phyloP scores from a whole-genome alignment of 2,888 invertebrate genomes.

The Polietes domitor region DNA sequence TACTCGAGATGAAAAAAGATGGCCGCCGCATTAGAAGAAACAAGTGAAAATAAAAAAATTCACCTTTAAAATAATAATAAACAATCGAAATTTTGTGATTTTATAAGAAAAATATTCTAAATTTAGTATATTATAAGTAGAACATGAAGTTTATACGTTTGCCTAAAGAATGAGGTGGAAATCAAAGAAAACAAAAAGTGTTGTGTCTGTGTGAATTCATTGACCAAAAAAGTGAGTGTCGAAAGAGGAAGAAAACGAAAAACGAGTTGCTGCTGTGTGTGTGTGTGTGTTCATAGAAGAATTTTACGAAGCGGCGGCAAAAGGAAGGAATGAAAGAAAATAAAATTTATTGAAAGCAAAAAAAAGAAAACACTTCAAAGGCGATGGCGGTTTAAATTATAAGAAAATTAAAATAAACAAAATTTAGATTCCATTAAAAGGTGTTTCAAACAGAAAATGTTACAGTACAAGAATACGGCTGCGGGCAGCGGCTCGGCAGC shows the following conservation, averaged over 20 bases:
- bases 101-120: slow-evolving; percentile 37
- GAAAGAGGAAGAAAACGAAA: slow-evolving; percentile 25
- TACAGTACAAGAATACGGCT: slow-evolving; percentile 75
- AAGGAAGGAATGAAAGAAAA: slow-evolving; percentile 8
- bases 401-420: slow-evolving; percentile 25
- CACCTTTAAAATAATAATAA: slow-evolving; percentile 49
- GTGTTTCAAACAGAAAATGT: slow-evolving; percentile 68
- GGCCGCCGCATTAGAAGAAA: slow-evolving; percentile 59
- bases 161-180: slow-evolving; percentile 18
- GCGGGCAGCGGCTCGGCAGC: slow-evolving; percentile 57
- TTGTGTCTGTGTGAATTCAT: slow-evolving; percentile 54
- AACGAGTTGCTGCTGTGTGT: slow-evolving; percentile 19
- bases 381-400: background rate
- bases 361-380: slow-evolving; percentile 9
- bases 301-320: background rate
- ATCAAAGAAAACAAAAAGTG: slow-evolving; percentile 23
- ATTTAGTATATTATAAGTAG: slow-evolving; percentile 44
- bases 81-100: slow-evolving; percentile 43
- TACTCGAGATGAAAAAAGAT: slow-evolving; percentile 66
- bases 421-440: background rate
- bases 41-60: slow-evolving; percentile 62
- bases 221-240: slow-evolving; percentile 30
- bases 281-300: background rate
- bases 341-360: background rate
- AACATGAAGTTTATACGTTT: slow-evolving; percentile 50